Conservation (phyloP, 2,797 vertebrate species). For the Sarcophilus harrisii region DNA sequence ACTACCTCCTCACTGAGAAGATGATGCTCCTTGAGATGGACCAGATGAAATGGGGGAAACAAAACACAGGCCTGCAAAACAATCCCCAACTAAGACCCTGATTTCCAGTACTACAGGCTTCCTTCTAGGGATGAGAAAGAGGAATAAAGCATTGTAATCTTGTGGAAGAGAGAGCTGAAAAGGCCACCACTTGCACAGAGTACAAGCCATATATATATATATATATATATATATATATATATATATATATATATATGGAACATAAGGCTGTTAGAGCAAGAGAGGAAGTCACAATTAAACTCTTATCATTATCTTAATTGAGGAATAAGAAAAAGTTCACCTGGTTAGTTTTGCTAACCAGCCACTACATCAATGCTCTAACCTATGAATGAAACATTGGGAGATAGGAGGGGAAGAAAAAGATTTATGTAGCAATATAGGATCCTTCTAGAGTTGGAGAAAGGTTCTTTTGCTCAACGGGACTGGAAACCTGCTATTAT, state of each 20-base stretch:
- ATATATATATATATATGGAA: background rate
- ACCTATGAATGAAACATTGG: slow-evolving; percentile 43
- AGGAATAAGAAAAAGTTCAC: slow-evolving; percentile 64
- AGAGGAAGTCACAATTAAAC: slow-evolving; percentile 68
- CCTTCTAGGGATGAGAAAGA: background rate
- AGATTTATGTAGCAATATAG: slow-evolving; percentile 57
- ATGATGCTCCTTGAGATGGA: background rate
- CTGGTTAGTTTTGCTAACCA: slow-evolving; percentile 77
- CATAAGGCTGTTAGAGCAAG: slow-evolving; percentile 33
- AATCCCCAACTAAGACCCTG: background rate
- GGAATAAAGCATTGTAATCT: slow-evolving; percentile 9
- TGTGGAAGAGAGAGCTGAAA: slow-evolving; percentile 7
- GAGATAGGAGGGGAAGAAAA: slow-evolving; percentile 70
- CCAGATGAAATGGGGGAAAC: background rate
- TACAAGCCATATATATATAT: slow-evolving; percentile 12
- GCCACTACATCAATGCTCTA: slow-evolving; percentile 71
- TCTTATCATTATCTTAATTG: slow-evolving; percentile 64
- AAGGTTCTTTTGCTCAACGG: slow-evolving; percentile 63
- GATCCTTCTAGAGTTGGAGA: slow-evolving; percentile 65
- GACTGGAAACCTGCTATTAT: slow-evolving; percentile 68
- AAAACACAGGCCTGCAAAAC: background rate
- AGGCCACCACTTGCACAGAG: slow-evolving; percentile 24
- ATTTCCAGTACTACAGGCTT: background rate
- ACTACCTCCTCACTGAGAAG: background rate
- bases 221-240: slow-evolving; percentile 39